Evolutionary conservation across 2,888 invertebrate genomes (phyloP).

Genomic region (Synanthedon myopaeformis): DNA sequence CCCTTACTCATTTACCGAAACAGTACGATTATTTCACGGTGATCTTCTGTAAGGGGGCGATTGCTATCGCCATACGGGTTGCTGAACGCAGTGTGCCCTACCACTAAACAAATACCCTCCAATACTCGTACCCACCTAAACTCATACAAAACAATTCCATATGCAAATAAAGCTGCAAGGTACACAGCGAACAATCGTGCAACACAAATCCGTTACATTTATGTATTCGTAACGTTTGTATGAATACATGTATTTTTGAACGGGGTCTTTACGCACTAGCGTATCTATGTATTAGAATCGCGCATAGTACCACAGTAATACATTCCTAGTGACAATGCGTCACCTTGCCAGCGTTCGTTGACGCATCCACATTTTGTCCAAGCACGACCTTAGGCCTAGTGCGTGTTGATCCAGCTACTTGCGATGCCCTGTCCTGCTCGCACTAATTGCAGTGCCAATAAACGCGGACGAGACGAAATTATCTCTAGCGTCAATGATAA

Average conservation of each 20-base stretch:
- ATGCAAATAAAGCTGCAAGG: too few species aligned
- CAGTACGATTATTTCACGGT: not conserved
- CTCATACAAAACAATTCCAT: too few species aligned
- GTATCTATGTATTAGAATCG: constrained; percentile 6
- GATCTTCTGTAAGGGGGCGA: not conserved
- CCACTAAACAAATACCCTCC: too few species aligned
- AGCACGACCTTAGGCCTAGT: constrained; percentile 54
- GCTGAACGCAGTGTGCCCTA: too few species aligned
- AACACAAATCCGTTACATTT: constrained; percentile 25
- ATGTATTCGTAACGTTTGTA: constrained; percentile 26
- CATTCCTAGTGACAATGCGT: constrained; percentile 61
- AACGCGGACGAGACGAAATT: constrained; percentile 37
- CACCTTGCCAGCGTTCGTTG: constrained; percentile 68
- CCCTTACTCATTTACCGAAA: not conserved
- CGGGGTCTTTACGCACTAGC: constrained; percentile 20
- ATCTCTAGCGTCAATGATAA: constrained; percentile 28
- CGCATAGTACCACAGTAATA: constrained; percentile 45
- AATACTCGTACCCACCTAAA: too few species aligned
- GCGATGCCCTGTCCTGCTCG: constrained; percentile 48
- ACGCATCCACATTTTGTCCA: constrained; percentile 65
- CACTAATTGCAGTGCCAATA: constrained; percentile 24
- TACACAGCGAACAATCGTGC: too few species aligned
- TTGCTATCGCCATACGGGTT: not conserved
- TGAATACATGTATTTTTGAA: constrained; percentile 19
- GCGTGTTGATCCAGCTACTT: constrained; percentile 50